These are phyloP conservation scores for Micropterix aruncella DNA, from an alignment of 2,888 invertebrate genomes.

Conservation along the genomic window DNA sequence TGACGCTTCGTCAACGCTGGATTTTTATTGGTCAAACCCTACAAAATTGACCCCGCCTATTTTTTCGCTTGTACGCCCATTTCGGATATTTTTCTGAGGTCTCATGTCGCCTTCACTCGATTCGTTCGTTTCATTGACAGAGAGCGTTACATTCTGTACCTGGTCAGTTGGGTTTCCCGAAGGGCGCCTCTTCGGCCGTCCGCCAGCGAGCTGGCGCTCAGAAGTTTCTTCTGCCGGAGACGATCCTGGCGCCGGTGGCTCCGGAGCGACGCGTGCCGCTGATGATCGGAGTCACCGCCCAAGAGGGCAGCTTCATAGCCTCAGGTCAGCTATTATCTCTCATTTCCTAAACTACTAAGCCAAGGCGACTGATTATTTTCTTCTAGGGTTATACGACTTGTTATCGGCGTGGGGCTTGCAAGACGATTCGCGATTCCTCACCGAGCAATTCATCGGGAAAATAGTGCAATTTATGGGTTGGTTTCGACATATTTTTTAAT, in stretches of 20 bases:
- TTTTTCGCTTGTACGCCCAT: too few species aligned
- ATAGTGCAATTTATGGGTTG: neutral
- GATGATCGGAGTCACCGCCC: slow-evolving; percentile 29
- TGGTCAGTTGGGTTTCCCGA: too few species aligned
- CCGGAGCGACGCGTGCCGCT: slow-evolving; percentile 18
- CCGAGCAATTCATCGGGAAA: slow-evolving; percentile 2
- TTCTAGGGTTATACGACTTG: slow-evolving; percentile 17
- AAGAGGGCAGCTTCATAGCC: slow-evolving; percentile 29
- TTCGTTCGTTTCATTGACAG: too few species aligned
- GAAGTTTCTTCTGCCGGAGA: slow-evolving; percentile 13
- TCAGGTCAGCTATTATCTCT: slow-evolving; percentile 19
- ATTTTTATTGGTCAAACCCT: too few species aligned
- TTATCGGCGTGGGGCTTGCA: slow-evolving; percentile 11
- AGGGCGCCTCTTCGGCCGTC: too few species aligned
- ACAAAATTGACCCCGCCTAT: too few species aligned
- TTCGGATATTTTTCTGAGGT: too few species aligned
- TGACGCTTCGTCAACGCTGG: too few species aligned
- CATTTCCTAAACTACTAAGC: slow-evolving; percentile 1
- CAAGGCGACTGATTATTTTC: neutral
- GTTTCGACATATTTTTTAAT: too few species aligned
- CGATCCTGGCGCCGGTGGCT: neutral
- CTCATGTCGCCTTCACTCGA: too few species aligned
- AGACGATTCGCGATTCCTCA: slow-evolving; percentile 14
- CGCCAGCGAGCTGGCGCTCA: slow-evolving; percentile 16
- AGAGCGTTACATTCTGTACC: too few species aligned